Evolutionary conservation across 2,113 vertebrate genomes (phyloP), one percentile per base, ranked within the genome.

Genomic region (Pollachius pollachius): DNA sequence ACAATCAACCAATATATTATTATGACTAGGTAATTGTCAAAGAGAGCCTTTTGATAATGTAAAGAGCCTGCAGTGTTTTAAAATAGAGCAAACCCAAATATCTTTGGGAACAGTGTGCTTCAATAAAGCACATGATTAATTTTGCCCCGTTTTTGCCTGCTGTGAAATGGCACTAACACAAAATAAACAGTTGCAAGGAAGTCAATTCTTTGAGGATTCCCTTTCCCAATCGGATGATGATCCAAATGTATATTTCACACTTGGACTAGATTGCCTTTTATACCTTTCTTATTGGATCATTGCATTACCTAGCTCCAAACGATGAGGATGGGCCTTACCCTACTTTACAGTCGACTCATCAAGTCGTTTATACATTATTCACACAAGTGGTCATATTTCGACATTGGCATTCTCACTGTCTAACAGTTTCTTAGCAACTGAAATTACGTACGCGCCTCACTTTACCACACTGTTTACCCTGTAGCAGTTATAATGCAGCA

Each of bases 351-450:
- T 72, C 68, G 71, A 73, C 75, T 70, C 62, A 72, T 84, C 77
- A 81, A 66, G 74, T 64, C 61, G 72, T 62, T 75, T 59, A 82
- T 85, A 83, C 86, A 85, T 87, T 77, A 81, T 88, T 88, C 80
- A 85, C 81, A 48, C 41, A 9, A 9, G 3, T 70, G 77, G 84
- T 89, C 79, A 81, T 66, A 78, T 88, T 81, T 71, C 79, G 74
- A 72, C 78, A 34, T 76, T 85, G 83, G 87, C 88, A 89, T 90
- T 90, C 89, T 85, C 71, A 85, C 82, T 81, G 84, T 88, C 81
- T 78, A 57, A 87, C 78, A 73, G 91, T 89, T 87, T 76, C 90
- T 90, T 89, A 91, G 89, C 88, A 92, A 91, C 91, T 87, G 81
- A 60, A 72, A 64, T 76, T 74, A 83, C 78, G 67, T 56, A 64